phyloP scores from a whole-genome alignment of 2,888 invertebrate genomes.

The Dichetophora obliterata region DNA sequence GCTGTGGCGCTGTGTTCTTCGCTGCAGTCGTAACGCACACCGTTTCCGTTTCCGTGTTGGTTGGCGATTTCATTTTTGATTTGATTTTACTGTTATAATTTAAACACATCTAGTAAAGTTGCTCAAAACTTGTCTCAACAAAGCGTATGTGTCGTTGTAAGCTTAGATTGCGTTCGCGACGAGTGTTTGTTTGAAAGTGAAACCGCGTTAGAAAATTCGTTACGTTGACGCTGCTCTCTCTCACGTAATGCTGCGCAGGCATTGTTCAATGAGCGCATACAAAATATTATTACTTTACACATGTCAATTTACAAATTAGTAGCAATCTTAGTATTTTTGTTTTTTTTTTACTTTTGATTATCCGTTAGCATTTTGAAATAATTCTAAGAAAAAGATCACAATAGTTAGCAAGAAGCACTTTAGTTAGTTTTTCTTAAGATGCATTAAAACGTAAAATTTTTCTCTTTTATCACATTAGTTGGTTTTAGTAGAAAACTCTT shows the following conservation, averaged over 20 bases:
- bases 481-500: background rate
- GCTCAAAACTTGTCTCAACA: background rate
- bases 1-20: slow-evolving; percentile 15
- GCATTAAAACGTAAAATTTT: background rate
- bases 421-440: slow-evolving; percentile 34
- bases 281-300: background rate
- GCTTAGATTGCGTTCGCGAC: slow-evolving; percentile 1
- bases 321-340: background rate
- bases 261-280: background rate
- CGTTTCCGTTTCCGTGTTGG: slow-evolving; percentile 54
- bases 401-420: slow-evolving; percentile 55
- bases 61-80: slow-evolving; percentile 65
- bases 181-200: slow-evolving; percentile 16
- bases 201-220: slow-evolving; percentile 20
- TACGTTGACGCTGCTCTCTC: background rate
- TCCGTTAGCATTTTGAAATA: background rate
- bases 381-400: slow-evolving; percentile 50
- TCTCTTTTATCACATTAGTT: slow-evolving; percentile 30
- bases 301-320: background rate
- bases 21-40: slow-evolving; percentile 15
- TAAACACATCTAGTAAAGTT: slow-evolving; percentile 61
- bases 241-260: background rate
- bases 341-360: slow-evolving; percentile 1
- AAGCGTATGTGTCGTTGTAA: background rate
- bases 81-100: slow-evolving; percentile 63